phyloP scores from a whole-genome alignment of 1,140 invertebrate genomes.

The Rhyacophila brunnea region DNA sequence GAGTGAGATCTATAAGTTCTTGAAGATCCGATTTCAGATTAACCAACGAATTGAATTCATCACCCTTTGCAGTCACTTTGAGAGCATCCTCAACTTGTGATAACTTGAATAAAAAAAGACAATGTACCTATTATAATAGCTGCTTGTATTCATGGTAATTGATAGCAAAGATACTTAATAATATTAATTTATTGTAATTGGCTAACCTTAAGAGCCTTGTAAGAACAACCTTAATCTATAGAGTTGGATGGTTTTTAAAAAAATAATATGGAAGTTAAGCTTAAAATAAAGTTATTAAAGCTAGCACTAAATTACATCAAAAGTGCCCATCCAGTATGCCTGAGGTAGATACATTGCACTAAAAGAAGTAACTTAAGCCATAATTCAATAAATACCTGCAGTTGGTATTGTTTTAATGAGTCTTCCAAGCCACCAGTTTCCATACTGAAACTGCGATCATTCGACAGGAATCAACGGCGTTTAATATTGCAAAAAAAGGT shows the following conservation, averaged over 20 bases:
- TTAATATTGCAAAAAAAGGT: too few relatives aligned
- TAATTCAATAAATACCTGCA: constrained; percentile 45
- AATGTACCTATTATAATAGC: constrained; percentile 39
- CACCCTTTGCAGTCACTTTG: constrained; percentile 45
- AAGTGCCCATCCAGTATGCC: not conserved
- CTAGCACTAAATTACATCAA: not conserved
- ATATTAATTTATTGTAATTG: too few relatives aligned
- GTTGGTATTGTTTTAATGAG: constrained; percentile 53
- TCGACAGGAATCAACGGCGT: too few relatives aligned
- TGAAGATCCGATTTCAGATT: constrained; percentile 62
- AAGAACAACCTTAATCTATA: not conserved
- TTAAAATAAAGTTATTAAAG: not conserved
- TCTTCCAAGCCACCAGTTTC: constrained; percentile 39
- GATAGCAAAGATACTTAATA: too few relatives aligned
- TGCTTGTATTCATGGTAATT: too few relatives aligned
- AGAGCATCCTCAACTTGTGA: constrained; percentile 61
- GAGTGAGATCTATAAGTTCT: constrained; percentile 65
- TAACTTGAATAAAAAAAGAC: constrained; percentile 51
- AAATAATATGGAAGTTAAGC: not conserved
- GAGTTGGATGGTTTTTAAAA: not conserved
- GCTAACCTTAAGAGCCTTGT: not conserved
- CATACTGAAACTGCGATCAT: not conserved
- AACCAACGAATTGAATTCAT: constrained; percentile 58
- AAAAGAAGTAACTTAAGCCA: not conserved
- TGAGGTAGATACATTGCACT: not conserved